These are phyloP conservation scores for Pachyuromys duprasi DNA, from an alignment of 2,797 vertebrate species.

Conservation along the genomic window DNA sequence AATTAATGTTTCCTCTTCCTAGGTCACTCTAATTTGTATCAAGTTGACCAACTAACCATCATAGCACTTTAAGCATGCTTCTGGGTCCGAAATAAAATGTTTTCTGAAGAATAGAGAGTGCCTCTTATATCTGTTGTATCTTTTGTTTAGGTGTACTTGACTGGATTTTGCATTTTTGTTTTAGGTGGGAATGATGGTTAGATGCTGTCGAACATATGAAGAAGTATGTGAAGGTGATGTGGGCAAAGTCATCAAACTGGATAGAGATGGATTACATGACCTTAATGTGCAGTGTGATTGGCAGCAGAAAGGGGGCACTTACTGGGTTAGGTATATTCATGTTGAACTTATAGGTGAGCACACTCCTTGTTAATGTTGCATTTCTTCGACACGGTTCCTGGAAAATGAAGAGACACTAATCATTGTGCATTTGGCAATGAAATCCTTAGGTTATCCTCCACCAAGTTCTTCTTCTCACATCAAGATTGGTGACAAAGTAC, in stretches of 20 bases:
- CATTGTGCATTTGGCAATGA: slow-evolving; percentile 50
- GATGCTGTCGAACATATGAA: slow-evolving; percentile 98
- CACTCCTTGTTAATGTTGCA: neutral
- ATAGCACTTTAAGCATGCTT: neutral
- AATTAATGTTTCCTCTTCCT: neutral
- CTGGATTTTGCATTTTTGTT: neutral
- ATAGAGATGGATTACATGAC: slow-evolving; percentile 97
- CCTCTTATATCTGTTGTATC: neutral
- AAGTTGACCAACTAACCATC: neutral
- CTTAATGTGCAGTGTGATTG: slow-evolving; percentile 99
- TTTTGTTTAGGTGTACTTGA: neutral
- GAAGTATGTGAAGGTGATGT: slow-evolving; percentile 98
- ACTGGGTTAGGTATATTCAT: slow-evolving; percentile 99
- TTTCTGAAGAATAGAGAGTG: neutral
- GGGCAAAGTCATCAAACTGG: slow-evolving; percentile 98
- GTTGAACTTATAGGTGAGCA: slow-evolving; percentile 95
- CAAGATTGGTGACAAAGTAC: slow-evolving; percentile 99
- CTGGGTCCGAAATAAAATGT: neutral
- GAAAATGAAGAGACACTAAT: neutral
- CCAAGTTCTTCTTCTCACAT: slow-evolving; percentile 98
- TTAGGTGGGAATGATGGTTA: slow-evolving; percentile 99
- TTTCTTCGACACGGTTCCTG: neutral
- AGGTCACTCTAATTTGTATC: neutral
- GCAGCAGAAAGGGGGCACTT: slow-evolving; percentile 99
- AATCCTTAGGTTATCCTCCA: slow-evolving; percentile 93